Base-by-base conservation (phyloP, 2,797 vertebrate genomes). In the Eupleurogrammus muticus region DNA sequence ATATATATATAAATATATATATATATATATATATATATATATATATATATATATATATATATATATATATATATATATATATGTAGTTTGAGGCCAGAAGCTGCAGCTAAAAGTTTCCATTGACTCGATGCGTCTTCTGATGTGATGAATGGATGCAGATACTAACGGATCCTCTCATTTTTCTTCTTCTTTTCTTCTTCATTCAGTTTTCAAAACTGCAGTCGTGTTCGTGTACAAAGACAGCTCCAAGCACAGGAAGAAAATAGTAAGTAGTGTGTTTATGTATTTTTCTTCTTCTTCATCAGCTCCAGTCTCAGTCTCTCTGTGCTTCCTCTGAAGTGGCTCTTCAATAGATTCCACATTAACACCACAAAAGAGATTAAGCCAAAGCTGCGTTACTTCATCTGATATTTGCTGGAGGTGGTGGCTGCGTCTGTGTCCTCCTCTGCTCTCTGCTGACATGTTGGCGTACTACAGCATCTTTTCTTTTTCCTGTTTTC, bases 151-250 rank as follows among this genome's bases (percentile, higher is more conserved):
- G 1, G 71, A 47, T 23, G 23, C 47, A 61, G 17, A 53, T 46
- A n/a, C 50, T 86, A 77, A 85, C 70, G 69, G 55, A 65, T 52
- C 79, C 57, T 62, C 10, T 62, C 16, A 11, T 64, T 50, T 47
- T 48, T 52, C 7, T 7, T 81, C 20, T 63, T 55, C 76, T 70
- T 20, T 9, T 28, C 42, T 2, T 44, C 6, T 3, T 51, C 50
- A 16, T 70, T 24, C 79, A 99, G 98, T 99, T 73, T 99, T 99
- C 92, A 98, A 96, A 95, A 98, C 97, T 6, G 97, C 96, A 0
- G 96, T 99, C 65, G 97, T 99, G 46, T 97, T 99, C 80, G 96
- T 99, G 14, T 97, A 96, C 90, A 99, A 98, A 90, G 96, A 97
- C 62, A 95, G 95, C 77, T 95, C 96, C 91, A 99, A 99, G 86